Evolutionary conservation across 35 echinoderm and acorn worm genomes (phyloP).

Genomic region (Antedon bifida): DNA sequence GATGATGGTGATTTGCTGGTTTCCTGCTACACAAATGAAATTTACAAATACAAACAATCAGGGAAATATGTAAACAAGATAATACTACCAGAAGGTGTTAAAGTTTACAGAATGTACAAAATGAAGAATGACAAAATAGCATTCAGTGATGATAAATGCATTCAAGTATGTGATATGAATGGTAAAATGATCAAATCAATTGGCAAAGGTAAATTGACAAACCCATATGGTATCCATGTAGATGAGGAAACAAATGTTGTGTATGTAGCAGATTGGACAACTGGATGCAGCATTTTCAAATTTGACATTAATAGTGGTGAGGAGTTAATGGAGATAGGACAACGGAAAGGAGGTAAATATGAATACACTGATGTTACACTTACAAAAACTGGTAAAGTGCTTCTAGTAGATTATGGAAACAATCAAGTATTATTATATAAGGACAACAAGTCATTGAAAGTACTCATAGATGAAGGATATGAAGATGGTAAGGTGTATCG

Average conservation of each 20-base stretch:
- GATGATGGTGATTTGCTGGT: neutral
- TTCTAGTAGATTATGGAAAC: neutral
- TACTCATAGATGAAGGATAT: neutral
- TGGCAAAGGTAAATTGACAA: neutral
- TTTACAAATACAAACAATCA: neutral
- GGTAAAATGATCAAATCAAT: neutral
- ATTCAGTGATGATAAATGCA: neutral
- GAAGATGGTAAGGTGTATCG: no score
- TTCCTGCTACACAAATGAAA: neutral
- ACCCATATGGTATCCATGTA: neutral
- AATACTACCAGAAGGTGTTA: neutral
- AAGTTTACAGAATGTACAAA: neutral
- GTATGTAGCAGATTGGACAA: neutral
- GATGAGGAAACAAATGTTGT: neutral
- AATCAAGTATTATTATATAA: neutral
- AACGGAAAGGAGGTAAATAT: no score
- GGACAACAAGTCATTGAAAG: neutral
- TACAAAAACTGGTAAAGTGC: neutral
- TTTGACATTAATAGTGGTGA: neutral
- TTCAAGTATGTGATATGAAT: neutral
- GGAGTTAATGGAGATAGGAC: neutral
- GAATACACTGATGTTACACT: neutral
- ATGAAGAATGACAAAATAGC: neutral
- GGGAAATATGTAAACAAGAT: neutral
- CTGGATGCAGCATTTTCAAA: neutral